These are phyloP conservation scores for Babylonia areolata DNA, from an alignment of 1,140 invertebrate species.

Conservation along the genomic window DNA sequence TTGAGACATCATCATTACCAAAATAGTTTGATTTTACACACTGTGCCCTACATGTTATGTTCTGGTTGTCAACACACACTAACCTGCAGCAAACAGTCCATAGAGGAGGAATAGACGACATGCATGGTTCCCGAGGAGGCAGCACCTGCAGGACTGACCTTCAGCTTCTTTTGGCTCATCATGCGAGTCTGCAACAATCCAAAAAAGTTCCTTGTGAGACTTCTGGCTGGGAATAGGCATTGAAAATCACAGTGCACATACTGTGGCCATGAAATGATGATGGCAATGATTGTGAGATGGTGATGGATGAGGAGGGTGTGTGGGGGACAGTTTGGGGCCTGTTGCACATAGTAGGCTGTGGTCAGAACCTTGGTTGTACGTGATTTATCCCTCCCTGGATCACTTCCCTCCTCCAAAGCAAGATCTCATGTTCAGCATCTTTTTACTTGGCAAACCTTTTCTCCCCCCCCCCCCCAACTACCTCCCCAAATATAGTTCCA, in stretches of 20 bases:
- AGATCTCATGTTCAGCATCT: too few relatives aligned
- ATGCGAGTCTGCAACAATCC: conserved; percentile 85
- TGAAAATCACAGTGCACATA: background rate
- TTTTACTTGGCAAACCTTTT: too few relatives aligned
- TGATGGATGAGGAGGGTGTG: background rate
- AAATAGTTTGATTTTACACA: too few relatives aligned
- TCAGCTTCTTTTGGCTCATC: conserved; percentile 83
- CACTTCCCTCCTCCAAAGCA: too few relatives aligned
- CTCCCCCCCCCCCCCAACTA: too few relatives aligned
- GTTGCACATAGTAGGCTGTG: background rate
- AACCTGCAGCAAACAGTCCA: conserved; percentile 79
- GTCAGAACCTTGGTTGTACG: background rate
- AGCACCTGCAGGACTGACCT: conserved; percentile 44
- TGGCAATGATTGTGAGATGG: background rate
- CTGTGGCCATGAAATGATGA: background rate
- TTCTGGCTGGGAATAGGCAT: background rate
- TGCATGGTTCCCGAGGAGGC: conserved; percentile 35
- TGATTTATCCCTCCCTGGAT: too few relatives aligned
- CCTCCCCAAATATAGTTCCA: too few relatives aligned
- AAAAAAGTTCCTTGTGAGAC: background rate
- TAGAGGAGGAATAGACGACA: conserved; percentile 68
- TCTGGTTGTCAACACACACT: too few relatives aligned
- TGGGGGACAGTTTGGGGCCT: background rate
- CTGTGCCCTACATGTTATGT: too few relatives aligned
- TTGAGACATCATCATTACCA: too few relatives aligned